Evolutionary conservation across 53 echinoderm and acorn worm species (phyloP).

Genomic region (Glandiceps talaboti): DNA sequence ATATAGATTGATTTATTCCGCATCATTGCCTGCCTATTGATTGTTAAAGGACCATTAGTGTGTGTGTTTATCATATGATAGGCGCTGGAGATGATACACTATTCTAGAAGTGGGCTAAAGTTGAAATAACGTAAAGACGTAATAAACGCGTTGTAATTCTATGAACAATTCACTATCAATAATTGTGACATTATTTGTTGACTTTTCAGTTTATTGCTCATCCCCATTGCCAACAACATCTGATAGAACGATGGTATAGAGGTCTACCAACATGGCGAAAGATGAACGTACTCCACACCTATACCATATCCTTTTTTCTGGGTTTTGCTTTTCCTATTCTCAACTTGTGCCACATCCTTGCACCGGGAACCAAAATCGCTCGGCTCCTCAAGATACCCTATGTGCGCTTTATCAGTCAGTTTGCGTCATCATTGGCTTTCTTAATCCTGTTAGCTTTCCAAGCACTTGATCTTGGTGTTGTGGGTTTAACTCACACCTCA

Average conservation of each 20-base stretch:
- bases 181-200: too few species aligned
- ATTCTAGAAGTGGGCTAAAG: too few species aligned
- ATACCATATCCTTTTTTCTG: conserved; percentile 43
- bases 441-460: conserved; percentile 75
- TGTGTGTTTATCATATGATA: too few species aligned
- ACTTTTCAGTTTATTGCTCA: conserved; percentile 85
- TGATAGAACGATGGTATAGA: conserved; percentile 96
- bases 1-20: too few species aligned
- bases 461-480: too few species aligned
- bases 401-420: conserved; percentile 87
- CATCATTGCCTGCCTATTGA: too few species aligned
- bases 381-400: conserved; percentile 45
- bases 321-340: conserved; percentile 65
- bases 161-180: too few species aligned
- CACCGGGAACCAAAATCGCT: not conserved
- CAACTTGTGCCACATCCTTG: conserved; percentile 63
- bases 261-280: conserved; percentile 88
- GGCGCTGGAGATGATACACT: too few species aligned
- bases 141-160: too few species aligned
- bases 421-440: conserved; percentile 54
- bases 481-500: too few species aligned
- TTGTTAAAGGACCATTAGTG: too few species aligned
- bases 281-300: conserved; percentile 51
- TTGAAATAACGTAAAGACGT: too few species aligned
- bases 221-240: conserved; percentile 89